Evolutionary conservation across 1,140 invertebrate species (phyloP), one percentile per base, ranked within the genome.

Genomic region (Cotesia typhae): DNA sequence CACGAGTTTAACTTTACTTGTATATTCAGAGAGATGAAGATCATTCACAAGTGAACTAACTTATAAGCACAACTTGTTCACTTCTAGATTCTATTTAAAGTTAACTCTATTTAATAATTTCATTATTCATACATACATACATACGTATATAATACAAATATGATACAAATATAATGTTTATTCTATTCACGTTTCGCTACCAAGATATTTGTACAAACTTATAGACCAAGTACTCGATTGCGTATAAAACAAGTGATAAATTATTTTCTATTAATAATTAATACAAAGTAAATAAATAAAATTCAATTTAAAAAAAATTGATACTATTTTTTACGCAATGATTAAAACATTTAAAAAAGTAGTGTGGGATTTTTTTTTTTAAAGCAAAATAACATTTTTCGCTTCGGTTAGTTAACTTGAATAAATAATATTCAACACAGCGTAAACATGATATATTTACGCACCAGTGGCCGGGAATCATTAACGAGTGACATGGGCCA

Each of bases 401-500:
- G 7, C 20, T 41, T 3, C 28, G 9, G 7, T n/a, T 12, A 38
- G 47, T 41, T 37, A 52, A 51, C 41, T 4, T n/a, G n/a, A 36
- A 65, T 64, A n/a, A 14, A 59, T 59, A 55, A 20, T 41, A 41
- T 20, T 12, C 17, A 55, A 51, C 47, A 20, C 41, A 28, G 3
- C 66, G 51, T 53, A 67, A 67, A 51, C 66, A 35, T 38, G n/a
- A 51, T 28, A 67, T 2, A 20, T 51, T 67, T 41, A 53, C 52
- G 52, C 51, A 41, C 66, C 10, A 51, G 14, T 67, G 66, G 51
- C 53, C 28, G 20, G 17, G 51, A 55, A 41, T 67, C 66, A 41
- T 67, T 67, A 67, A 55, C 66, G 51, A 53, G 66, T 67, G 41
- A 67, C 66, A 67, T 55, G 66, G 66, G 12, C 66, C 66, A 55